Evolutionary conservation across 1,140 invertebrate genomes (phyloP).

Genomic region (Trachymyrmex septentrionalis): DNA sequence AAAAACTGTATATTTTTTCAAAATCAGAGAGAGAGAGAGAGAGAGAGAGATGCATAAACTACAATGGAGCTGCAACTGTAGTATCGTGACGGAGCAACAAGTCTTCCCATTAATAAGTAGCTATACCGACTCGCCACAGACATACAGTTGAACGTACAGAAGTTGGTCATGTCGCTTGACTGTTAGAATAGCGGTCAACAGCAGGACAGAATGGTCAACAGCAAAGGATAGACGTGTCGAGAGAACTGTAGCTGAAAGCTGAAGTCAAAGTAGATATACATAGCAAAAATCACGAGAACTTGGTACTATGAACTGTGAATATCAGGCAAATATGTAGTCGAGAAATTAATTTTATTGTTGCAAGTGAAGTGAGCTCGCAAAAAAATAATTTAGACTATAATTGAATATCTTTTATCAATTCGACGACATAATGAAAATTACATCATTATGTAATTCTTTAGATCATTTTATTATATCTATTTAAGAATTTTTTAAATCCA

Average conservation of each 20-base stretch:
- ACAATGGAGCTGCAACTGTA: constrained; percentile 5
- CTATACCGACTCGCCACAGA: constrained; percentile 34
- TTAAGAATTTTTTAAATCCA: constrained; percentile 2
- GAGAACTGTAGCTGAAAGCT: neutral
- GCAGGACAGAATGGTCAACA: constrained; percentile 30
- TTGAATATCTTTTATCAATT: constrained; percentile 18
- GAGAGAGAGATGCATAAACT: neutral
- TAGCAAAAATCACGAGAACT: constrained; percentile 19
- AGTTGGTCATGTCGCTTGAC: constrained; percentile 53
- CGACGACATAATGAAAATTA: neutral
- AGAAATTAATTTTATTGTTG: neutral
- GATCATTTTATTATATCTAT: neutral
- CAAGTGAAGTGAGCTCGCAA: neutral
- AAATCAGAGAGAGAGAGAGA: neutral
- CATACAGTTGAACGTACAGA: constrained; percentile 25
- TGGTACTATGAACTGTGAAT: neutral
- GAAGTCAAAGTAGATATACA: constrained; percentile 15
- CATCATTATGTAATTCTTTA: neutral
- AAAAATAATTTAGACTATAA: neutral
- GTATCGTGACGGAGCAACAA: constrained; percentile 63
- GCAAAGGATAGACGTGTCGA: constrained; percentile 3
- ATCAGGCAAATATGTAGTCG: neutral
- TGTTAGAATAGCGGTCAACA: constrained; percentile 43
- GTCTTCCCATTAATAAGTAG: constrained; percentile 69
- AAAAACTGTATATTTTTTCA: neutral